Conservation (phyloP, 2,113 vertebrate species). For the Motacilla alba region DNA sequence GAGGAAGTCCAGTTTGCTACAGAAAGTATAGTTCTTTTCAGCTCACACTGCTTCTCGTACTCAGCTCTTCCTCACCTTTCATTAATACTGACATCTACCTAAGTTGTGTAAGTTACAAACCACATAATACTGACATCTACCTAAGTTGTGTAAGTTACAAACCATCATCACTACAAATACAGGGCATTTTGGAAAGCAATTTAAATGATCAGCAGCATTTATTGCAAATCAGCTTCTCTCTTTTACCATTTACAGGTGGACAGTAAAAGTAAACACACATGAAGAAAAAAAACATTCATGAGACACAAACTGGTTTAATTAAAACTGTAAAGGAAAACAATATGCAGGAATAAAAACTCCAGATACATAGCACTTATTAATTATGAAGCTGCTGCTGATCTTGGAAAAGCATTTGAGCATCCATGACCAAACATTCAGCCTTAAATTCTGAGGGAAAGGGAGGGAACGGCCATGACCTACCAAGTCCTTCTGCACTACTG, state of each 20-base stretch:
- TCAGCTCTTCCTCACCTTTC: background rate
- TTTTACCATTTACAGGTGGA: background rate
- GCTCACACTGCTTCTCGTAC: background rate
- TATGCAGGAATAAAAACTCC: conserved; percentile 18
- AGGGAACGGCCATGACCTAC: background rate
- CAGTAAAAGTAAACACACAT: background rate
- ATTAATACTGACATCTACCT: background rate
- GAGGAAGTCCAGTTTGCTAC: background rate
- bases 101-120: background rate
- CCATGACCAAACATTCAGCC: background rate
- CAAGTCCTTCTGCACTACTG: conserved; percentile 17
- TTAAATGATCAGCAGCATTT: conserved; percentile 6
- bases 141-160: background rate
- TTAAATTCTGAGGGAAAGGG: background rate
- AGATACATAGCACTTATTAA: background rate
- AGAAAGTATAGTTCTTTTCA: background rate
- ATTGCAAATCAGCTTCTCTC: conserved; percentile 34
- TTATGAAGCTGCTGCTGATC: background rate
- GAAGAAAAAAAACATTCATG: background rate
- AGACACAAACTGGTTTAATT: conserved; percentile 10
- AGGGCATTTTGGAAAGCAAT: background rate
- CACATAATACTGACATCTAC: background rate
- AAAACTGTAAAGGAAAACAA: conserved; percentile 24
- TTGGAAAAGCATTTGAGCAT: background rate
- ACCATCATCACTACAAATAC: background rate